Base-by-base conservation (phyloP, 1,140 invertebrate genomes). In the Palaemon carinicauda region DNA sequence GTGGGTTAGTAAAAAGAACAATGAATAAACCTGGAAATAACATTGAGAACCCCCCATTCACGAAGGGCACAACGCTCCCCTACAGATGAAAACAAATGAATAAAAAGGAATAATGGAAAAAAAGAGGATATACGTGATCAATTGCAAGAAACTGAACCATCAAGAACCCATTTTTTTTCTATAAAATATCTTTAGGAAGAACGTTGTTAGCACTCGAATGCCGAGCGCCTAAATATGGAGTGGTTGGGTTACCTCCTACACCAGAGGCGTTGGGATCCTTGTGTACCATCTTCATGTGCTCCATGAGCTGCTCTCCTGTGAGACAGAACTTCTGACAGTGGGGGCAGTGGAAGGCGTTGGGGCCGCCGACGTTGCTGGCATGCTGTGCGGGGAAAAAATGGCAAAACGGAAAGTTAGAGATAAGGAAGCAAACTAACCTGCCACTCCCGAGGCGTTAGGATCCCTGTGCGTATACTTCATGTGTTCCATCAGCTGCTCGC, bases 391-490 rank as follows among this genome's bases (percentile, higher is more conserved):
- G n/a, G n/a, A n/a, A 96, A 95, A 75, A 86, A 93, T 95, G 94
- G n/a, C 27, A 65, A 24, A 60, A 80, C 56, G 21, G 52, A 33
- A 21, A 60, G 50, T 17, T 79, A 79, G 24, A 51, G 33, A 24
- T 73, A 19, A 53, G 73, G 51, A 53, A 83, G n/a, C 54, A 50
- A 80, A 95, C 96, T 96, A 96, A 97, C 96, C 96, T 93, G 96
- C 95, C 92, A 96, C 96, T 91, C 95, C 95, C 87, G 95, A 95
- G 81, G 96, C 95, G 92, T 96, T 96, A 51, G 96, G 96, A 91
- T 98, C 96, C 93, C 97, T 98, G 92, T 98, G 97, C 51, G 96
- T 96, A 91, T 96, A 95, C 92, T 97, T 97, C 97, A 98, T 98
- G 92, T 98, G 97, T 91, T 98, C 97, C 93, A 98, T 97, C 73